Evolutionary conservation across 2,888 invertebrate species (phyloP), one percentile per base, ranked within the genome.

Genomic region (Oscheius sp.): DNA sequence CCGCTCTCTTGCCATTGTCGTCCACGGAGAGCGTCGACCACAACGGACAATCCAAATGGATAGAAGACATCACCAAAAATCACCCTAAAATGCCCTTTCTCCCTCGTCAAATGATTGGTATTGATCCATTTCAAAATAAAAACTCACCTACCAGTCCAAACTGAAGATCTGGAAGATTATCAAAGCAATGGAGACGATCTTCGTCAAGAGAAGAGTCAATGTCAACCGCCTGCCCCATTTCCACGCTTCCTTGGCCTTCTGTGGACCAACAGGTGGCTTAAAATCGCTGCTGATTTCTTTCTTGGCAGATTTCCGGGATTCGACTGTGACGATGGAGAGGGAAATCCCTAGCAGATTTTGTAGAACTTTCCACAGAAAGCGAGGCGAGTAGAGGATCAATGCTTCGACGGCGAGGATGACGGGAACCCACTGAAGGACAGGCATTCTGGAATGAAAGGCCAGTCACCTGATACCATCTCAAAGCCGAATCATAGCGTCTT

Each of bases 1-100:
- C 88, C 89, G 56, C 86, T 88, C 72, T 86, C 81, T 9, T 84
- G 76, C 89, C 89, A 89, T 41, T 84, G 78, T 1, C 81, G 59
- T 5, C 87, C 87, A 13, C 74, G 29, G 13, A 84, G 49, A 16
- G 88, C 35, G 75, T 89, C 88, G 9, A 64, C 46, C 5, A 89
- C 74, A 1, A 78, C 72, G 7, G 61, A 53, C 7, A 88, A 68
- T 7, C 84, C 86, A 49, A 77, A 78, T 35, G 87, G 87, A 80
- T 85, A 88, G 70, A 75, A 70, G 43, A 73, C 53, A 45, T 76
- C 66, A 49, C 69, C 70, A 25, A 56, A 72, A 27, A 69, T 29
- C n/a, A 72, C 35, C 70, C 58, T 63, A 6, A 52, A 52, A 52
- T 52, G 9, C 3, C 9, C 7, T 21, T 3, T 52, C 18, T 52